Evolutionary conservation across 2,113 vertebrate genomes (phyloP).

Genomic region (Nothobranchius kuhntae): DNA sequence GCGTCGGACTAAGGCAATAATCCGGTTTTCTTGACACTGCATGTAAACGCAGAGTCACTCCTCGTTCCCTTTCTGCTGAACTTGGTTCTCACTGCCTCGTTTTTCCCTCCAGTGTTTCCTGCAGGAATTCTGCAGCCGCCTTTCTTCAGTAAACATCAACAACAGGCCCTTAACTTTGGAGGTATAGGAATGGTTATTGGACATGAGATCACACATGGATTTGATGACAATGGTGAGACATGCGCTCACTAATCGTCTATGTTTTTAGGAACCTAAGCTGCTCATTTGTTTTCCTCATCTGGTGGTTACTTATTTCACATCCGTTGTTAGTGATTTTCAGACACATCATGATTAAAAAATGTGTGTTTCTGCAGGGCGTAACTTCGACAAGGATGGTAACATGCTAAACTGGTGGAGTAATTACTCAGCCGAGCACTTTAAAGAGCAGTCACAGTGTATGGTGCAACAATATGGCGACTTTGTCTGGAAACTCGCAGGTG

Average conservation of each 20-base stretch:
- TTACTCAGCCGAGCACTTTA: slow-evolving; percentile 90
- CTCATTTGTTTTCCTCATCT: neutral
- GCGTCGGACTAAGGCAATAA: no score
- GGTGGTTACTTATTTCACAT: slow-evolving; percentile 4
- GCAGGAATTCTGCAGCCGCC: slow-evolving; percentile 97
- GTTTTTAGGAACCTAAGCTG: slow-evolving; percentile 1
- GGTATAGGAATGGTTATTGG: slow-evolving; percentile 98
- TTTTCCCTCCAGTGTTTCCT: slow-evolving; percentile 86
- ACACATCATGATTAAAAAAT: slow-evolving; percentile 13
- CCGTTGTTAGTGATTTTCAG: neutral
- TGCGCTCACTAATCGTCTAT: neutral
- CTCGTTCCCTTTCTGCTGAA: slow-evolving; percentile 1
- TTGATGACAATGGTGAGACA: slow-evolving; percentile 92
- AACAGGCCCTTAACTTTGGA: slow-evolving; percentile 93
- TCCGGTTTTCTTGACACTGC: no score
- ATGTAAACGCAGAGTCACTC: neutral
- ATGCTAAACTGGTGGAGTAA: slow-evolving; percentile 99
- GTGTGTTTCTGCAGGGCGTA: slow-evolving; percentile 83
- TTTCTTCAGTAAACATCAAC: slow-evolving; percentile 95
- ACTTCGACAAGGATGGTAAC: slow-evolving; percentile 95
- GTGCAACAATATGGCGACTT: slow-evolving; percentile 91
- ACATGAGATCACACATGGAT: slow-evolving; percentile 95
- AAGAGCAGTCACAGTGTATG: slow-evolving; percentile 92
- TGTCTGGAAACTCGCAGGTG: slow-evolving; percentile 90
- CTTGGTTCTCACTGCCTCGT: neutral